phyloP scores from a whole-genome alignment of 2,113 vertebrate species.

The Grammomys dolichurus region DNA sequence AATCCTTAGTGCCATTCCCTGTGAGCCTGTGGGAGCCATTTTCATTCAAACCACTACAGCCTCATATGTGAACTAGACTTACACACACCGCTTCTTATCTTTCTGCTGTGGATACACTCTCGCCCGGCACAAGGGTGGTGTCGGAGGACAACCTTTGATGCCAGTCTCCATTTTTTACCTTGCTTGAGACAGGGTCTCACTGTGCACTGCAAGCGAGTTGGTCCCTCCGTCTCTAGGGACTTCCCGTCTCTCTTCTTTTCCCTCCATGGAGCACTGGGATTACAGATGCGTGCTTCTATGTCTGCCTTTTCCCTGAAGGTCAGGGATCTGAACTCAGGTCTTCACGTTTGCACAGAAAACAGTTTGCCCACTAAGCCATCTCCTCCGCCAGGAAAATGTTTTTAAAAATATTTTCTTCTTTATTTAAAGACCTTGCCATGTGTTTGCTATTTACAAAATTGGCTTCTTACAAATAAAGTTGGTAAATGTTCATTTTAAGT shows the following conservation, averaged over 20 bases:
- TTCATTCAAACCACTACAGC: neutral
- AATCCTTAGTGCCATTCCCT: neutral
- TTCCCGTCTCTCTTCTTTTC: neutral
- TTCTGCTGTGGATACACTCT: too few species aligned
- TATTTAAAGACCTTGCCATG: slow-evolving; percentile 60
- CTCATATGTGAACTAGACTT: slow-evolving; percentile 59
- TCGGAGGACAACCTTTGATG: neutral
- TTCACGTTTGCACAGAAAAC: neutral
- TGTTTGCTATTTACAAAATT: slow-evolving; percentile 16
- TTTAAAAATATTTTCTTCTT: slow-evolving; percentile 13
- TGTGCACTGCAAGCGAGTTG: neutral
- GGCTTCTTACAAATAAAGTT: slow-evolving; percentile 13
- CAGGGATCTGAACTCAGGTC: neutral
- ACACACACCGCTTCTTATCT: neutral
- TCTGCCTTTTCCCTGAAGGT: neutral
- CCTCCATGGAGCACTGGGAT: neutral
- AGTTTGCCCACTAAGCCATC: neutral
- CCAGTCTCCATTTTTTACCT: neutral
- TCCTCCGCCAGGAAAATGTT: neutral
- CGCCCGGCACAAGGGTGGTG: neutral
- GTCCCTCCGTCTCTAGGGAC: neutral
- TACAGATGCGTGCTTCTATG: neutral
- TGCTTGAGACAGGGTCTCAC: neutral
- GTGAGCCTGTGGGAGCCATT: neutral
- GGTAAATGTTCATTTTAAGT: slow-evolving; percentile 47